Conservation (phyloP, 2,888 invertebrate genomes). For the Pilophorus perplexus region DNA sequence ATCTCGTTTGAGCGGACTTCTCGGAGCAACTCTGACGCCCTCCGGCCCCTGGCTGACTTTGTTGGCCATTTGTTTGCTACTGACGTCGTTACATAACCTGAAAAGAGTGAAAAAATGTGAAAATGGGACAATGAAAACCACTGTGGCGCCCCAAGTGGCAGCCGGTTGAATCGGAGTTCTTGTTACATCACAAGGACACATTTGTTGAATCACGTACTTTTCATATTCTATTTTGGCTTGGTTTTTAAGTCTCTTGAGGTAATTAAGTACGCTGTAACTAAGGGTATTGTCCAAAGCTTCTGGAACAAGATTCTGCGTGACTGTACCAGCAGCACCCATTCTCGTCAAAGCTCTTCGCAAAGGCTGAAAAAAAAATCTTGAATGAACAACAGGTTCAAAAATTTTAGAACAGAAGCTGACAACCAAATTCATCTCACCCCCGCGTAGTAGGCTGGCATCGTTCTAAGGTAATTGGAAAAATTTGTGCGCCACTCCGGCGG, state of each 20-base stretch:
- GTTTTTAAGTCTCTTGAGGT: conserved; percentile 92
- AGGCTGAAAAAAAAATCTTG: conserved; percentile 68
- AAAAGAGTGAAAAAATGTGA: conserved; percentile 4
- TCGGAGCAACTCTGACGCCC: conserved; percentile 71
- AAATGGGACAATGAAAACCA: neutral
- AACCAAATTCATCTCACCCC: conserved; percentile 58
- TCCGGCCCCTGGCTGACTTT: conserved; percentile 54
- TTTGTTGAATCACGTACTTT: conserved; percentile 51
- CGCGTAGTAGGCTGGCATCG: conserved; percentile 96
- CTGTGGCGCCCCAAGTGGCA: too few species aligned
- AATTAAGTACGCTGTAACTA: conserved; percentile 89
- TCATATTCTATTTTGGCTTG: conserved; percentile 89
- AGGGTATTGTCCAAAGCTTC: conserved; percentile 90
- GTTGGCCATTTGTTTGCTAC: conserved; percentile 58
- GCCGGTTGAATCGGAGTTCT: too few species aligned
- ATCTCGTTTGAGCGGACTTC: conserved; percentile 72
- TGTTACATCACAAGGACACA: neutral
- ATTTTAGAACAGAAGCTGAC: too few species aligned
- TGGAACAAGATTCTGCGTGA: conserved; percentile 79
- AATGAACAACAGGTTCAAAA: too few species aligned
- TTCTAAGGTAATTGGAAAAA: conserved; percentile 89
- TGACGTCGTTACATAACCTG: conserved; percentile 74
- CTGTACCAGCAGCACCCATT: conserved; percentile 79
- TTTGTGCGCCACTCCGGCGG: conserved; percentile 88
- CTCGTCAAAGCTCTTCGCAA: conserved; percentile 83